Evolutionary conservation across 2,113 vertebrate genomes (phyloP), one percentile per base, ranked within the genome.

Genomic region (Sorex araneus): DNA sequence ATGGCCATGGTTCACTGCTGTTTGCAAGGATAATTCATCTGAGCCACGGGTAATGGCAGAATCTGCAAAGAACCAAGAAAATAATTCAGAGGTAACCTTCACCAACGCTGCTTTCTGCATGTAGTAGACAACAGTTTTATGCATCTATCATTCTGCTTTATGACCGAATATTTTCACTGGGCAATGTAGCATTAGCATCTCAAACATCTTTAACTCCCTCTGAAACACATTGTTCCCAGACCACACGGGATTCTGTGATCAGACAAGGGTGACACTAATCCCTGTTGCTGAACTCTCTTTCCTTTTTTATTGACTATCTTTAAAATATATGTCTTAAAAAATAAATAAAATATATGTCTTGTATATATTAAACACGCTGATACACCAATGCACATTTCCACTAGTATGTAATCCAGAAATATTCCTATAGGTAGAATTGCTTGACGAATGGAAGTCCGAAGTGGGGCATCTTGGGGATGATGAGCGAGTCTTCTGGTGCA

Each of bases 361-460:
- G 57, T 18, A 21, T 60, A 60, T 60, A 21, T 60, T 5, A 83
- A 70, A 63, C 30, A 70, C 34, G 73, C 45, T 69, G 54, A 81
- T 1, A 73, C 8, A 50, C 32, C 25, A 77, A 75, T 54, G 47
- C 30, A 79, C 8, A 69, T 36, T 40, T 83, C n/a, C 25, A 69
- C 69, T 54, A 76, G 50, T 67, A n/a, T 8, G 76, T 69, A 69
- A 34, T 90, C 69, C 69, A 87, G 54, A 89, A 2, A 87, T 67
- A 63, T 28, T 67, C 63, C 21, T 76, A 3, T 67, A 91, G 54
- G 71, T 84, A 8, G 40, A 60, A 70, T 3, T 80, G 73, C 43
- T 74, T 86, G 60, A 27, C 84, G 92, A 92, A 89, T 30, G 15
- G 28, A 76, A 70, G 84, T 43, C 80, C 36, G 79, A 89, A 81